Base-by-base conservation (phyloP, 2,888 invertebrate genomes). In the Zhuqinia jingwanae region DNA sequence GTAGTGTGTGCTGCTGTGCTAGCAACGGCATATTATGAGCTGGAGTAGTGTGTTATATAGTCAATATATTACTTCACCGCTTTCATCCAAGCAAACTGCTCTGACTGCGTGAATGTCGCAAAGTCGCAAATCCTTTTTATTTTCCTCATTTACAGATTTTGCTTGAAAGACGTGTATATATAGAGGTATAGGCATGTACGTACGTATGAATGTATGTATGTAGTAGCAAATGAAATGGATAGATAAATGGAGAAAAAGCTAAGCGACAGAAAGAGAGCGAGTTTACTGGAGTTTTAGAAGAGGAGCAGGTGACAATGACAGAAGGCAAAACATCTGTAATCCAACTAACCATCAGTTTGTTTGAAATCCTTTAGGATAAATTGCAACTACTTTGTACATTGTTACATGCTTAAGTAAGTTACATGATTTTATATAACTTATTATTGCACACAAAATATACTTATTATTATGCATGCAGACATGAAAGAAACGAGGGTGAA, bases 281-380 rank as follows among this genome's bases (percentile, higher is more conserved):
- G 22, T n/a, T 11, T 27, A 27, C 2, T 1, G 17, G n/a, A 17
- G 58, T 22, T 10, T 25, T 11, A 60, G 60, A 17, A 22, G 17
- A 42, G 47, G 75, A 75, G 56, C 75, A 75, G 75, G 75, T 75
- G 75, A 75, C 75, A 75, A 75, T 75, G 75, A 75, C 75, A 75
- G 56, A 75, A 75, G 75, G 22, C 53, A 75, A 75, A 75, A 75
- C 75, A 75, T 75, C 75, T 75, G 75, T 75, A 75, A 75, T 56
- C 56, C 75, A 36, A 36, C 36, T 36, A 36, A 36, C 3, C 75
- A 56, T 70, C 70, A 70, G n/a, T 11, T 50, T 2, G 45, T 47
- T 30, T 30, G 56, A 56, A 75, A 53, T 75, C 75, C 75, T 75
- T 20, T n/a, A 53, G 75, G 75, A 56, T 75, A 75, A 70, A 70